Conservation (phyloP, 2,888 invertebrate genomes). For the Hypena proboscidalis region DNA sequence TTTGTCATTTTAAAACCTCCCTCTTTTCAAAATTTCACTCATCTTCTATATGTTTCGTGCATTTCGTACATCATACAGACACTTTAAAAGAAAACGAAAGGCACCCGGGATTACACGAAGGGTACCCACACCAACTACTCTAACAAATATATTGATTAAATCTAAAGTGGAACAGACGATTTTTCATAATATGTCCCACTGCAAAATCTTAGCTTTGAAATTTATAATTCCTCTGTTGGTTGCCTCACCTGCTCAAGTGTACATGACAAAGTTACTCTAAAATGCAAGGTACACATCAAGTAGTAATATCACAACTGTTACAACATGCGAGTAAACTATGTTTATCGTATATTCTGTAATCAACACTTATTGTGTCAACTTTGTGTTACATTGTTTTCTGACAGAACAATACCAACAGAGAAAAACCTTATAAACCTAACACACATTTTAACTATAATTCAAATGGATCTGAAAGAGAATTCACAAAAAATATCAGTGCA, state of each 20-base stretch:
- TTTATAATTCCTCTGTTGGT: slow-evolving; percentile 59
- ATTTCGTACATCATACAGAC: slow-evolving; percentile 94
- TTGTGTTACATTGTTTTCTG: slow-evolving; percentile 3
- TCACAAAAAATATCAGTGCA: slow-evolving; percentile 60
- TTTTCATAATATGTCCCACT: slow-evolving; percentile 61
- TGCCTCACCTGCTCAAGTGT: slow-evolving; percentile 24
- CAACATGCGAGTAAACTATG: slow-evolving; percentile 19
- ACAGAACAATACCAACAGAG: slow-evolving; percentile 57
- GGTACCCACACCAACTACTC: slow-evolving; percentile 84
- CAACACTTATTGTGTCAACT: slow-evolving; percentile 2
- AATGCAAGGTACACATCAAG: slow-evolving; percentile 8
- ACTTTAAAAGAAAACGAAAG: slow-evolving; percentile 80
- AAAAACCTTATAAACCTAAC: slow-evolving; percentile 64
- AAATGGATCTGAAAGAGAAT: slow-evolving; percentile 78
- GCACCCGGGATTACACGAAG: slow-evolving; percentile 83
- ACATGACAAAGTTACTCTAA: slow-evolving; percentile 26
- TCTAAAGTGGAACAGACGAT: slow-evolving; percentile 71
- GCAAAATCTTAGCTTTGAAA: slow-evolving; percentile 57
- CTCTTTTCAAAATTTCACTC: slow-evolving; percentile 77
- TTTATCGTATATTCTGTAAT: slow-evolving; percentile 10
- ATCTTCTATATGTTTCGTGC: slow-evolving; percentile 96
- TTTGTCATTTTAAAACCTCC: slow-evolving; percentile 65
- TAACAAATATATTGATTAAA: slow-evolving; percentile 83
- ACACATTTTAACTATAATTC: slow-evolving; percentile 64
- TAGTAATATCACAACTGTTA: slow-evolving; percentile 28